Evolutionary conservation across 2,888 invertebrate genomes (phyloP).

Genomic region (Ganaspis brasiliensis): DNA sequence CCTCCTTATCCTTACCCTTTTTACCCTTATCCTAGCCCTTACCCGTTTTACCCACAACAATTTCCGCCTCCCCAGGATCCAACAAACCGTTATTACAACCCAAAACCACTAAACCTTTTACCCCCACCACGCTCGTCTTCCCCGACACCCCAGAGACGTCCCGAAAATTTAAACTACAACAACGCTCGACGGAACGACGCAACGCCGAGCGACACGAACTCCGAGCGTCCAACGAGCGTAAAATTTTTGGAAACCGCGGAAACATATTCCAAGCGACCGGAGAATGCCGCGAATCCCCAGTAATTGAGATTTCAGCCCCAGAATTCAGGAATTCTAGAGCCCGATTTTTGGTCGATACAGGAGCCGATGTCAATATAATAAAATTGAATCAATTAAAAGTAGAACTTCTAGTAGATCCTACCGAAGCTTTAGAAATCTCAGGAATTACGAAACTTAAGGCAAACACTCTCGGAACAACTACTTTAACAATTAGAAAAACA

Average conservation of each 20-base stretch:
- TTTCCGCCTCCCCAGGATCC: too few species aligned
- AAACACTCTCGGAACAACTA: background rate
- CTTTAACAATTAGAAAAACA: background rate
- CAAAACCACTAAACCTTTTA: too few species aligned
- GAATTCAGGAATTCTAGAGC: background rate
- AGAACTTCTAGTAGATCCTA: background rate
- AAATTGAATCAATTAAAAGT: too few species aligned
- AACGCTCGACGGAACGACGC: background rate
- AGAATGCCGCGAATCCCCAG: background rate
- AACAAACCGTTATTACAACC: too few species aligned
- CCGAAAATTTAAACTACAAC: background rate
- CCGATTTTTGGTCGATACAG: background rate
- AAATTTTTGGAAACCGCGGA: background rate
- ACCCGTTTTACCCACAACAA: too few species aligned
- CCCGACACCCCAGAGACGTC: background rate
- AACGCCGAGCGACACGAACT: background rate
- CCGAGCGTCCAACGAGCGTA: background rate
- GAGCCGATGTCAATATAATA: background rate
- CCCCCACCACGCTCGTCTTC: background rate
- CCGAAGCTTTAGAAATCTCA: background rate
- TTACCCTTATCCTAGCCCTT: too few species aligned
- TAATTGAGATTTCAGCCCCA: background rate
- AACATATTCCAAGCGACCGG: background rate
- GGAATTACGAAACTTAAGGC: background rate
- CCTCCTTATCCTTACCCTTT: too few species aligned